These are phyloP conservation scores for Caenorhabditis sp. DNA, from an alignment of 2,888 invertebrate genomes.

Conservation along the genomic window DNA sequence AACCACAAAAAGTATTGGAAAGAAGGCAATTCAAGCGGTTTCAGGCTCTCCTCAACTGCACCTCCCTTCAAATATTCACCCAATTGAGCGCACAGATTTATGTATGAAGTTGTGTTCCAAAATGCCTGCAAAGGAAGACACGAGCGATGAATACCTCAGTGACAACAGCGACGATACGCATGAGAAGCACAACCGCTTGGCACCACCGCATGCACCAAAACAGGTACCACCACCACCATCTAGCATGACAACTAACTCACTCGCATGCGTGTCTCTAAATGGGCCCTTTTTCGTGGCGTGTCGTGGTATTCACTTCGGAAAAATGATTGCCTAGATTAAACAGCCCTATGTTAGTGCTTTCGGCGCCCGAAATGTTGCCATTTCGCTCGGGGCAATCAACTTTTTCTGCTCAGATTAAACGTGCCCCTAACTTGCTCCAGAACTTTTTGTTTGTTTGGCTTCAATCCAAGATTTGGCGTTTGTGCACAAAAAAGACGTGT, in stretches of 20 bases:
- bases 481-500: neutral
- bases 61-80: conserved; percentile 29
- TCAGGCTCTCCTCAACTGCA: neutral
- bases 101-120: too few relatives aligned
- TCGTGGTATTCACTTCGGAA: conserved; percentile 4
- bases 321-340: conserved; percentile 55
- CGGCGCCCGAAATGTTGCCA: conserved; percentile 37
- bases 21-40: neutral
- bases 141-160: too few relatives aligned
- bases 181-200: too few relatives aligned
- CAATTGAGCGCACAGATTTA: too few relatives aligned
- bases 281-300: conserved; percentile 4
- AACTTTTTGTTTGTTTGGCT: conserved; percentile 17
- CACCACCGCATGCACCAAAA: too few relatives aligned
- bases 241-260: too few relatives aligned
- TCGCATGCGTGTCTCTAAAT: too few relatives aligned
- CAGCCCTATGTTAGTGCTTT: conserved; percentile 10
- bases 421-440: conserved; percentile 22
- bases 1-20: conserved; percentile 20
- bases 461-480: neutral
- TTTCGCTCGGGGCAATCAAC: conserved; percentile 54
- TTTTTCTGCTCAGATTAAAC: conserved; percentile 45
- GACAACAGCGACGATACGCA: too few relatives aligned
- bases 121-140: too few relatives aligned
- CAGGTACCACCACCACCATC: too few relatives aligned